These are phyloP conservation scores for Cephus pulcher DNA, from an alignment of 2,888 invertebrate genomes.

Conservation along the genomic window DNA sequence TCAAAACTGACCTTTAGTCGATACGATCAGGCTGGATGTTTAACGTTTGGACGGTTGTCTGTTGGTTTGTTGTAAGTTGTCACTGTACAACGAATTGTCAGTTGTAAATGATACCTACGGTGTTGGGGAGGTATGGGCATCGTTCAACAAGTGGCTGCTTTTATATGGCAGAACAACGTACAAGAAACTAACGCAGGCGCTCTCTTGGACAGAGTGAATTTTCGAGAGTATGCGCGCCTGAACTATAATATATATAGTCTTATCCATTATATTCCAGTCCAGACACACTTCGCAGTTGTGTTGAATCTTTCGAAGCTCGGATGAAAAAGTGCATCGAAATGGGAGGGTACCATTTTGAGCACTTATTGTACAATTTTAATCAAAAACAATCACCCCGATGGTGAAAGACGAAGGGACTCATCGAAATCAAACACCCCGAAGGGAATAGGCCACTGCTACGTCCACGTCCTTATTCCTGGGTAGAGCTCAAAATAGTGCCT, in stretches of 20 bases:
- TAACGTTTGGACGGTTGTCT: conserved; percentile 30
- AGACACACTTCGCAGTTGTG: neutral
- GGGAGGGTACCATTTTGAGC: neutral
- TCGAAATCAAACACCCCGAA: conserved; percentile 2
- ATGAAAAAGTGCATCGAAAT: conserved; percentile 5
- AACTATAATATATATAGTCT: too few relatives aligned
- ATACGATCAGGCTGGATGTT: conserved; percentile 26
- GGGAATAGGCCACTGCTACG: neutral
- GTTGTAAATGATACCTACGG: conserved; percentile 46
- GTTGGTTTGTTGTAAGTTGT: conserved; percentile 26
- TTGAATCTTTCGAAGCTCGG: conserved; percentile 3
- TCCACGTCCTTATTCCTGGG: conserved; percentile 14
- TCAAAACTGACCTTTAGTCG: conserved; percentile 19
- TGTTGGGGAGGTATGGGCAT: conserved; percentile 58
- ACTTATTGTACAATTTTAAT: neutral
- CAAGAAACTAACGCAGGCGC: conserved; percentile 49
- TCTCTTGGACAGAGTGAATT: neutral
- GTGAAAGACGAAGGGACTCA: conserved; percentile 18
- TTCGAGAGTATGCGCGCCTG: too few relatives aligned
- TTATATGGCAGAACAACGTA: conserved; percentile 54
- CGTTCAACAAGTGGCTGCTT: conserved; percentile 65
- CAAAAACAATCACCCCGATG: conserved; percentile 7
- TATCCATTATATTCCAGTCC: neutral
- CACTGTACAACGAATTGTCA: neutral
- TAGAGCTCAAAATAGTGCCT: conserved; percentile 13